Percentiles rank a stretch among this genome's conserved stretches.
Evolutionary conservation across 2,888 invertebrate genomes (phyloP).

Genomic region (Sminthurinus aureus): DNA sequence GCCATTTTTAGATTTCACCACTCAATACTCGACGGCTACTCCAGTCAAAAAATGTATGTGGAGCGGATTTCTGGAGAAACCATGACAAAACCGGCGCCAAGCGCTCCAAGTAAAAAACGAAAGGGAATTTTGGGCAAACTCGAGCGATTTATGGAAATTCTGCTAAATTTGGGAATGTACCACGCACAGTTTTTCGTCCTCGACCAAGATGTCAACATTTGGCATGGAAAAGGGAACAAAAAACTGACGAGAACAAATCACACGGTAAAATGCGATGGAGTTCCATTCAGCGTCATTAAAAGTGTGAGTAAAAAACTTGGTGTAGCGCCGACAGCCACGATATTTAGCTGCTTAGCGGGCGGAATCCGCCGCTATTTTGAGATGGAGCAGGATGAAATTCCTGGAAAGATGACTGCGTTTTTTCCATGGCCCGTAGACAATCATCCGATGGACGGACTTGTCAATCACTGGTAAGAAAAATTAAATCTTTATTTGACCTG

Average conservation of each 20-base stretch:
- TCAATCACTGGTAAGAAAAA: constrained; percentile 21
- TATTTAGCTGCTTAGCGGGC: constrained; percentile 16
- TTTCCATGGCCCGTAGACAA: not conserved
- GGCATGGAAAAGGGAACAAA: not conserved
- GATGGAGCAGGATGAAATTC: not conserved
- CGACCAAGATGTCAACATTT: not conserved
- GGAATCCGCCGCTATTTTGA: constrained; percentile 18
- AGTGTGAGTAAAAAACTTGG: constrained; percentile 13
- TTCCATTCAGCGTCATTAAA: constrained; percentile 9
- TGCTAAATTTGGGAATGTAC: too few relatives aligned
- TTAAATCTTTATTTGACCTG: not conserved
- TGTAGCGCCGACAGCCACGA: not conserved
- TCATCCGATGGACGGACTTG: constrained; percentile 15
- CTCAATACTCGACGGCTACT: not conserved
- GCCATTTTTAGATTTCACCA: constrained; percentile 23
- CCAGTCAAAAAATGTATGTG: not conserved
- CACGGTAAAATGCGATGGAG: not conserved
- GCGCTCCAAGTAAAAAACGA: not conserved
- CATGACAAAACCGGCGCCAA: not conserved
- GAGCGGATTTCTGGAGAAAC: not conserved
- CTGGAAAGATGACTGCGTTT: not conserved
- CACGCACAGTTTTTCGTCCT: not conserved
- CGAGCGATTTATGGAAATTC: not conserved
- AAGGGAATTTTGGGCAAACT: too few relatives aligned
- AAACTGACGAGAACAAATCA: not conserved